A percentile compares a stretch with the other conserved stretches of the same genome.
Conservation (phyloP, 2,113 vertebrate species). For the Mesoclemmys tuberculata region DNA sequence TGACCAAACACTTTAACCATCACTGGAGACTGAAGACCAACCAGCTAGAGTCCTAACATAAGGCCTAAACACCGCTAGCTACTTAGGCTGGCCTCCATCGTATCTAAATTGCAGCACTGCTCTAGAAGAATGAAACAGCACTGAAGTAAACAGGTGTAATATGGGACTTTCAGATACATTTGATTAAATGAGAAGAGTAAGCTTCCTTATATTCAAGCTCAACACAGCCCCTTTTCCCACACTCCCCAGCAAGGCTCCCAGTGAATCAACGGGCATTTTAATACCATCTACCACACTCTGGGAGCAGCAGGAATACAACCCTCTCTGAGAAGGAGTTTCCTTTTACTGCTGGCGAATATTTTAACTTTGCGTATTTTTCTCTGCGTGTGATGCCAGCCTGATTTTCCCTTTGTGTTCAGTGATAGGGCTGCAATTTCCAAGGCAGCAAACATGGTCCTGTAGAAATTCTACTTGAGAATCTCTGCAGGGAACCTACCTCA, state of each 20-base stretch:
- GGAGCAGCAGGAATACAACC: not conserved
- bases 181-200: not conserved
- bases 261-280: not conserved
- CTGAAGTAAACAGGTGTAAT: not conserved
- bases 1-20: constrained; percentile 42
- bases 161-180: constrained; percentile 28
- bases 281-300: not conserved
- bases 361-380: not conserved
- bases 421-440: not conserved
- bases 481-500: constrained; percentile 7
- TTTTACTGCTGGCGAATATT: accelerated
- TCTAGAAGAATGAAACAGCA: constrained; percentile 10
- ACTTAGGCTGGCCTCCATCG: not conserved
- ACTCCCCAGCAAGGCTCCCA: not conserved
- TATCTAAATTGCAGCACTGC: constrained; percentile 13
- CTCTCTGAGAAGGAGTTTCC: not conserved
- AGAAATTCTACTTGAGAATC: constrained; percentile 4
- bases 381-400: not conserved
- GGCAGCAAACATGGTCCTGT: not conserved
- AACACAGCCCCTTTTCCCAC: not conserved
- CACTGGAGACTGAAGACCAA: constrained; percentile 4
- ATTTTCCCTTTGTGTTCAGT: accelerated
- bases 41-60: not conserved
- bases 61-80: not conserved
- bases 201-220: not conserved